These are phyloP conservation scores for Laticauda colubrina DNA, from an alignment of 2,113 vertebrate genomes.

Conservation along the genomic window DNA sequence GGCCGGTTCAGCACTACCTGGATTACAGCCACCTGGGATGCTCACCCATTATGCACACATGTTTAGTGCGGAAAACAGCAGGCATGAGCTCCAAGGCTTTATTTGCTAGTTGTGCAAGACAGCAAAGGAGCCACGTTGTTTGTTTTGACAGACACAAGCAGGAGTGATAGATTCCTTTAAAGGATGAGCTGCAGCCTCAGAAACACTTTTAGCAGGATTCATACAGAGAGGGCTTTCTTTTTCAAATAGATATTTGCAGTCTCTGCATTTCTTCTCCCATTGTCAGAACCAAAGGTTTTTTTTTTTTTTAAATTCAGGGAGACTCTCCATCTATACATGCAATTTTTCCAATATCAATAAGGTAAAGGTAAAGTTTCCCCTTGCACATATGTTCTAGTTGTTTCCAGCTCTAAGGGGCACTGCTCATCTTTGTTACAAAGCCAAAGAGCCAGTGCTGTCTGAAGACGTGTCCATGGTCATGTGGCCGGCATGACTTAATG, in stretches of 20 bases:
- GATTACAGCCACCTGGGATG: not conserved
- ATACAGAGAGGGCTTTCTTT: not conserved
- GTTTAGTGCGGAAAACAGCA: not conserved
- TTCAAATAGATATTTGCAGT: not conserved
- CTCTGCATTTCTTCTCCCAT: not conserved
- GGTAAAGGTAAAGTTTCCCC: too few relatives aligned
- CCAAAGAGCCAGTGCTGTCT: too few relatives aligned
- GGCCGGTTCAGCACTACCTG: conserved; percentile 13
- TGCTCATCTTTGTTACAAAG: too few relatives aligned
- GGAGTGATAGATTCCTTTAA: not conserved
- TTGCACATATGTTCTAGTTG: too few relatives aligned
- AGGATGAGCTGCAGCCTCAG: not conserved
- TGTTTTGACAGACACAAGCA: not conserved
- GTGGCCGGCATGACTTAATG: too few relatives aligned
- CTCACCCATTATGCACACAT: not conserved
- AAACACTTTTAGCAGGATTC: not conserved
- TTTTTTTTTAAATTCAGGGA: not conserved
- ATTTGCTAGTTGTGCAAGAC: not conserved
- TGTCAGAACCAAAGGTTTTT: not conserved
- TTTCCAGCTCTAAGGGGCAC: too few relatives aligned
- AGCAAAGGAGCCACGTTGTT: not conserved
- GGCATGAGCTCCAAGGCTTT: not conserved
- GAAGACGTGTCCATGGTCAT: too few relatives aligned
- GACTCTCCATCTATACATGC: not conserved
- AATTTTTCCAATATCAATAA: not conserved